Evolutionary conservation across 2,113 vertebrate species (phyloP).

Genomic region (Oryctolagus cuniculus): DNA sequence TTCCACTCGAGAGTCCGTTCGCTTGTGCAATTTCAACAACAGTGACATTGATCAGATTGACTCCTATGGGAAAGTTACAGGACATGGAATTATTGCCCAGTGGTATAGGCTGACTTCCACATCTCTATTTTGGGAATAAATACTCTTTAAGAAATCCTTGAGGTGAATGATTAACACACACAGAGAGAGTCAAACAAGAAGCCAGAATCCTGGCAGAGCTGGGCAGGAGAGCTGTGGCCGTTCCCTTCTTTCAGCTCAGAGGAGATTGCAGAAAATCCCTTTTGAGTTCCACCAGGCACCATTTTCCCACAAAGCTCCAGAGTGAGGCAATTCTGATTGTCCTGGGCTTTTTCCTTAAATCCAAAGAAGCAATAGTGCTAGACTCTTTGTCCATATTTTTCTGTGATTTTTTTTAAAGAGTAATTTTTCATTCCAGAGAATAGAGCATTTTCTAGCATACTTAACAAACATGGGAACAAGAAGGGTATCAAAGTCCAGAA

Average conservation of each 20-base stretch:
- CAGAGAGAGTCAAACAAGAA: neutral
- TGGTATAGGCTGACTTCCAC: constrained; percentile 66
- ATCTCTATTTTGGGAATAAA: constrained; percentile 83
- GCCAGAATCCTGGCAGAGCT: constrained; percentile 22
- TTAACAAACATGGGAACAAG: neutral
- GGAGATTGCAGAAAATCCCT: too few species aligned
- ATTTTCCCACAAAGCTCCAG: neutral
- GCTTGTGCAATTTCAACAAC: constrained; percentile 76
- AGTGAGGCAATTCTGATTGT: neutral
- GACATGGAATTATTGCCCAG: constrained; percentile 73
- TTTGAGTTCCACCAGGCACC: neutral
- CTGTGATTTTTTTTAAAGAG: constrained; percentile 41
- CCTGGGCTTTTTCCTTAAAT: neutral
- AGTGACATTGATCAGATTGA: constrained; percentile 78
- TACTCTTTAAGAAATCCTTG: constrained; percentile 79
- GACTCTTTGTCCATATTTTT: neutral
- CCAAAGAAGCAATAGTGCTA: constrained; percentile 1
- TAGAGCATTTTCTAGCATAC: neutral
- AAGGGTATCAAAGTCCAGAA: neutral
- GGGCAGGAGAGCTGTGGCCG: neutral
- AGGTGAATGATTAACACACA: constrained; percentile 74
- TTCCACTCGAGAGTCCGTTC: constrained; percentile 70
- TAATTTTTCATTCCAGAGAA: constrained; percentile 25
- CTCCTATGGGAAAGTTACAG: constrained; percentile 75
- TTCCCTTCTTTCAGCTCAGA: neutral